Evolutionary conservation across 2,888 invertebrate species (phyloP).

Genomic region (Drosophila diplacantha): DNA sequence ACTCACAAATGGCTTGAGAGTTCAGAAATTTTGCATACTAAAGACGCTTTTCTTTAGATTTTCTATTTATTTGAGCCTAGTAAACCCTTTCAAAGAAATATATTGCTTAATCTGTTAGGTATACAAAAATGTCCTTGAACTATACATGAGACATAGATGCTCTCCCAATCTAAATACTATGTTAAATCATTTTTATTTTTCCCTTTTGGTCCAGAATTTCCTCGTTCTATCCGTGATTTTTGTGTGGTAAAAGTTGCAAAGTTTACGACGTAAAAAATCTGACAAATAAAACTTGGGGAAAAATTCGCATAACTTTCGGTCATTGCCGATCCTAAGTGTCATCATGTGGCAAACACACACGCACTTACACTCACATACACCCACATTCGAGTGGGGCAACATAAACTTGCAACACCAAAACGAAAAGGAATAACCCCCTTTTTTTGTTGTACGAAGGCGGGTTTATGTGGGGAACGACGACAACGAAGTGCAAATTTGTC

Average conservation of each 20-base stretch:
- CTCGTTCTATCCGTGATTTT: not conserved
- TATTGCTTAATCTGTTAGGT: too few relatives aligned
- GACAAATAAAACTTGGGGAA: constrained; percentile 24
- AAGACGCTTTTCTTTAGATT: not conserved
- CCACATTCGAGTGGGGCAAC: constrained; percentile 14
- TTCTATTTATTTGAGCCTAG: not conserved
- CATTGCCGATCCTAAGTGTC: constrained; percentile 37
- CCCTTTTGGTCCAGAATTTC: not conserved
- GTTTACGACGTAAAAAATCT: constrained; percentile 30
- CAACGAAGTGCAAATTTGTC: constrained; percentile 62
- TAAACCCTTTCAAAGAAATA: not conserved
- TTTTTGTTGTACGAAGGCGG: not conserved
- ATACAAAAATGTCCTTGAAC: not conserved
- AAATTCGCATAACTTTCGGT: constrained; percentile 35
- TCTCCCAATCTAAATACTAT: not conserved
- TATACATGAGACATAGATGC: not conserved
- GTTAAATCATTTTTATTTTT: not conserved
- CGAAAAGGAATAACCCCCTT: constrained; percentile 25
- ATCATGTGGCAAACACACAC: constrained; percentile 27
- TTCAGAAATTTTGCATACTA: not conserved
- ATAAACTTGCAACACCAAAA: constrained; percentile 33
- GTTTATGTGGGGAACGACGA: constrained; percentile 41
- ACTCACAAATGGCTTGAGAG: not conserved
- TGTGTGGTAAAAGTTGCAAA: constrained; percentile 21
- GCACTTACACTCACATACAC: constrained; percentile 5